Conservation (phyloP, 2,797 vertebrate species). For the Micrastur ruficollis region DNA sequence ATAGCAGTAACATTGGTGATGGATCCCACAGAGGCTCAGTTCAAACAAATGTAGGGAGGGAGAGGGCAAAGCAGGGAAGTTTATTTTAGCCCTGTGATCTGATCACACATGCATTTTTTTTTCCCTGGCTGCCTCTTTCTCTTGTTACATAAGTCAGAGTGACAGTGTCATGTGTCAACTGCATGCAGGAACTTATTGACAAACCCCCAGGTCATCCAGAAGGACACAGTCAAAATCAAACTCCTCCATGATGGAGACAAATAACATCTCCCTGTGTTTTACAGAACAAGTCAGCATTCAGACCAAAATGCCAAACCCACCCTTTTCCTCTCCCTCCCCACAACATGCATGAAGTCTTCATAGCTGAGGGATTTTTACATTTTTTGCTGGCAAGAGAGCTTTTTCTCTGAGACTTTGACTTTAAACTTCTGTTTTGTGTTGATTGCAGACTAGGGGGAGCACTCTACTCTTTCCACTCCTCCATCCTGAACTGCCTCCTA, state of each 20-base stretch:
- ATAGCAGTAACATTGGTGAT: neutral
- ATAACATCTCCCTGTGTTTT: neutral
- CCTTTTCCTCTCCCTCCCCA: neutral
- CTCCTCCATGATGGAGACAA: neutral
- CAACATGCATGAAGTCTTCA: neutral
- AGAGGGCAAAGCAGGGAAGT: neutral
- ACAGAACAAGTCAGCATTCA: neutral
- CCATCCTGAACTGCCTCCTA: conserved; percentile 88
- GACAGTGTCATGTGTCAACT: conserved; percentile 19
- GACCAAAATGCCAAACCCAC: neutral
- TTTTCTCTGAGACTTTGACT: neutral
- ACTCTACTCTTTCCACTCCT: conserved; percentile 86
- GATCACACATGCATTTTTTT: neutral
- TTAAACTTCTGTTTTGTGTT: neutral
- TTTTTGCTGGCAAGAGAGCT: neutral
- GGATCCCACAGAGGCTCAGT: neutral
- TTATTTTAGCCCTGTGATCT: conserved; percentile 57
- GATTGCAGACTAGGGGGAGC: conserved; percentile 84
- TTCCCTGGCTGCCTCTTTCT: neutral
- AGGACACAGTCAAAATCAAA: neutral
- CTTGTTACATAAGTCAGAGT: conserved; percentile 12
- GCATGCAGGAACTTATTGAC: neutral
- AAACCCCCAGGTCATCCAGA: neutral
- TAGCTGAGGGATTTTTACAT: neutral
- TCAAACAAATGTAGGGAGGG: neutral